A percentile compares a stretch with the other conserved stretches of the same genome.
Conservation (phyloP, 2,113 vertebrate species). For the Himantopus leucocephalus region DNA sequence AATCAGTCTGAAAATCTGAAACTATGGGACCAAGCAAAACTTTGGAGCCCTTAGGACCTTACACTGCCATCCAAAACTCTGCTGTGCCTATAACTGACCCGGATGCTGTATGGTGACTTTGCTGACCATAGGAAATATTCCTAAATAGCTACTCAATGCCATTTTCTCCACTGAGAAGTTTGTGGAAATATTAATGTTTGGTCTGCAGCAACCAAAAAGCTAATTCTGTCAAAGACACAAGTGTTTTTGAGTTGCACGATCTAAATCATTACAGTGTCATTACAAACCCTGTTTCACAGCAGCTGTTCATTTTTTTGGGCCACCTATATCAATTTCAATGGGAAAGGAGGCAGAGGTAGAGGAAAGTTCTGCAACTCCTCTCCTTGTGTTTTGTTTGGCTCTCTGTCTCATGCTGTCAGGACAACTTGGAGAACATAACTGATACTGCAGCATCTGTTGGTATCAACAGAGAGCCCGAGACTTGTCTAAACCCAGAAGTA, state of each 20-base stretch:
- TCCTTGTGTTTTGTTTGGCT: not conserved
- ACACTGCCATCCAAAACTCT: not conserved
- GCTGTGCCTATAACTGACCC: not conserved
- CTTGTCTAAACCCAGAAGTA: not conserved
- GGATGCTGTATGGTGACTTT: not conserved
- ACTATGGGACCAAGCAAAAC: not conserved
- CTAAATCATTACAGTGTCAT: not conserved
- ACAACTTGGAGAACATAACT: not conserved
- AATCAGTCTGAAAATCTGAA: not conserved
- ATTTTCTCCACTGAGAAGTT: not conserved
- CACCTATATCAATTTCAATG: not conserved
- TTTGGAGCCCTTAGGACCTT: not conserved
- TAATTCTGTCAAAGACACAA: not conserved
- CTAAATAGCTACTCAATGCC: not conserved
- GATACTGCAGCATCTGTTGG: not conserved
- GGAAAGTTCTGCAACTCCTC: not conserved
- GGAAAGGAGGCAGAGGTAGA: not conserved
- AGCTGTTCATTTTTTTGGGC: not conserved
- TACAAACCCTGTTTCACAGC: not conserved
- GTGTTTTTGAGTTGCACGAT: not conserved
- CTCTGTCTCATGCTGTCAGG: not conserved
- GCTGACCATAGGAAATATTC: not conserved
- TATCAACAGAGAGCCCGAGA: not conserved
- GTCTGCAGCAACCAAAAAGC: not conserved
- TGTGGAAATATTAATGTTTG: not conserved